Conservation (phyloP, 2,888 invertebrate genomes). For the Chesias legatella region DNA sequence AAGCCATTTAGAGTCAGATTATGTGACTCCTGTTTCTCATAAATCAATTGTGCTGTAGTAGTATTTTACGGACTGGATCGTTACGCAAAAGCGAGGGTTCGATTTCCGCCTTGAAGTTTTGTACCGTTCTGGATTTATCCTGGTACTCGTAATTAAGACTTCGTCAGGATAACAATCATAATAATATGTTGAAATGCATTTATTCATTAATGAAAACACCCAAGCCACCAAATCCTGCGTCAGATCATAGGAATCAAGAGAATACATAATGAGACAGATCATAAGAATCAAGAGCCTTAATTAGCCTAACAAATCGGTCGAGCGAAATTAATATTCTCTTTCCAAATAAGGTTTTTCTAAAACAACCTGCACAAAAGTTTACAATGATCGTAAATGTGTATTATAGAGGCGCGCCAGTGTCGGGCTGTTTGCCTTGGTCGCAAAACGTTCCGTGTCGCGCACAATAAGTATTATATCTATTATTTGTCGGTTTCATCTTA, state of each 20-base stretch:
- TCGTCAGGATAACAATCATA: no score
- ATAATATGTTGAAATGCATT: no score
- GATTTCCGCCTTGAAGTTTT: no score
- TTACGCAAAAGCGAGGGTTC: no score
- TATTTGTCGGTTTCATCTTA: slow-evolving; percentile 4
- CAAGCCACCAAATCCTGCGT: no score
- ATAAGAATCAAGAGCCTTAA: not conserved
- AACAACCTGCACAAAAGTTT: slow-evolving; percentile 31
- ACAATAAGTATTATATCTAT: slow-evolving; percentile 14
- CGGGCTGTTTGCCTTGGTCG: slow-evolving; percentile 43
- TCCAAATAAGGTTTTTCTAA: slow-evolving; percentile 35
- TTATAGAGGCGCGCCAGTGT: slow-evolving; percentile 32
- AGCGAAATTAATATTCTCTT: slow-evolving; percentile 16
- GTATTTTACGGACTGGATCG: no score
- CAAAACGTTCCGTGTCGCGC: slow-evolving; percentile 37
- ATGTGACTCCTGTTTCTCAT: no score
- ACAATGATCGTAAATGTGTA: slow-evolving; percentile 26
- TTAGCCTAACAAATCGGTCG: slow-evolving; percentile 8
- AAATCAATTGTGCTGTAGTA: no score
- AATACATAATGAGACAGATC: not conserved
- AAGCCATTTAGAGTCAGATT: no score
- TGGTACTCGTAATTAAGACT: no score
- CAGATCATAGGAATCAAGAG: not conserved
- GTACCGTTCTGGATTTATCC: no score
- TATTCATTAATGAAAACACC: no score